Base-by-base conservation (phyloP, 2,888 invertebrate genomes). In the Torymus auratus region DNA sequence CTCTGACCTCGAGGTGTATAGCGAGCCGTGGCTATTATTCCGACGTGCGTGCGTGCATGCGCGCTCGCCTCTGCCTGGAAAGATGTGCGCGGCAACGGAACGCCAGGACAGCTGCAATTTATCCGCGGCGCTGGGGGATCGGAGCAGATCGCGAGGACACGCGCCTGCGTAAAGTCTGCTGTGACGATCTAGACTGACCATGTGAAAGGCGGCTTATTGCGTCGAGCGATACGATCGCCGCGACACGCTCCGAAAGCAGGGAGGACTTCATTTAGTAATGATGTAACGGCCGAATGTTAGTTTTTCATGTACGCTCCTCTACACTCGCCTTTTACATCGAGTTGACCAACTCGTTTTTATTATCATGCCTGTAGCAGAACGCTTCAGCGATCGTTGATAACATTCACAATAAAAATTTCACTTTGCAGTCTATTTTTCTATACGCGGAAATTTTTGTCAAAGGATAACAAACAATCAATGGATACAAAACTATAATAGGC, bases 51-150 rank as follows among this genome's bases (percentile, higher is more conserved):
- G 28, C 28, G 28, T 28, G 28, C 5, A 28, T 28, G 28, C 28
- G 28, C 23, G 23, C 23, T 23, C 23, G 23, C 23, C 2, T 23
- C 23, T 23, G 23, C 23, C 2, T 5, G 28, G 1, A 5, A 5
- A 28, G 5, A 28, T 3, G 5, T 28, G 52, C 13, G 70, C 15
- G 62, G 53, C 23, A 11, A 50, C 20, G 20, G 60, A 61, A 28
- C 52, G 14, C 28, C 2, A 7, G 58, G 20, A 86, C 88, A 88
- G 87, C 88, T 88, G 88, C 88, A 84, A 83, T 85, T 87, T 84
- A 86, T 85, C 84, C 61, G 28, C 65, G 28, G n/a, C 28, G 12
- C 55, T 15, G 20, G n/a, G 14, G 41, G 55, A 65, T 65, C 58
- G 56, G 28, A 53, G 52, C 50, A 14, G 15, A 65, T 28, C 28